Evolutionary conservation across 2,888 invertebrate genomes (phyloP).

Genomic region (Conchocele bisecta): DNA sequence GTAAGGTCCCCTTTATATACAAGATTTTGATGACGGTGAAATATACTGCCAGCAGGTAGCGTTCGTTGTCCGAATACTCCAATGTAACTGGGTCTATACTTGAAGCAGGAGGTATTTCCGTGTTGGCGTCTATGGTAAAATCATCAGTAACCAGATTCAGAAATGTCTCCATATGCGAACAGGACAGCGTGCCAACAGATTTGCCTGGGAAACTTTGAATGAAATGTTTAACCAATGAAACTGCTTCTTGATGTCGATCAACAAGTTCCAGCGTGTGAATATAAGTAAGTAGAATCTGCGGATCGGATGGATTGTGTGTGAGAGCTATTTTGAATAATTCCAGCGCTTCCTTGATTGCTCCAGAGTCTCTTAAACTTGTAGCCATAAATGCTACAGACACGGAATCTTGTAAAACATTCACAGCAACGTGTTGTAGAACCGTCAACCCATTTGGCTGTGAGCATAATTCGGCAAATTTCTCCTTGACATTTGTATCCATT

Average conservation of each 20-base stretch:
- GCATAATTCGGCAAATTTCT: conserved; percentile 57
- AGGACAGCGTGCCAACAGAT: conserved; percentile 41
- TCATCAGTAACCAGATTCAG: neutral
- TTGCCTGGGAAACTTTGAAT: conserved; percentile 28
- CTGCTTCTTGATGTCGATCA: conserved; percentile 40
- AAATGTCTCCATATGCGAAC: conserved; percentile 10
- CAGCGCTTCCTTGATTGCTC: conserved; percentile 56
- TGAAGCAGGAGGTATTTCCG: neutral
- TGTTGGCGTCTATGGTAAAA: neutral
- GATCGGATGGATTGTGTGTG: conserved; percentile 34
- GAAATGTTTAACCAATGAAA: conserved; percentile 31
- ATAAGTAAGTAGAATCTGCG: conserved; percentile 55
- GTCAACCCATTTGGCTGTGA: conserved; percentile 48
- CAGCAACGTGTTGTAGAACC: conserved; percentile 50
- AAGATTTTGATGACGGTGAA: conserved; percentile 62
- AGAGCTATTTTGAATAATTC: conserved; percentile 49
- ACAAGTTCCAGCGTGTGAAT: conserved; percentile 59
- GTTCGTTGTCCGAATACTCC: conserved; percentile 48
- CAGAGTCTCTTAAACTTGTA: conserved; percentile 54
- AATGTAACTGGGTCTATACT: neutral
- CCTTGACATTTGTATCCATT: conserved; percentile 47
- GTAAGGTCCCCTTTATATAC: conserved; percentile 51
- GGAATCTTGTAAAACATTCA: conserved; percentile 43
- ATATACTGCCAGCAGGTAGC: conserved; percentile 56
- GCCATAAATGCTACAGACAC: conserved; percentile 56